Evolutionary conservation across 2,797 vertebrate genomes (phyloP), one percentile per base, ranked within the genome.

Genomic region (Pangasius macronema): DNA sequence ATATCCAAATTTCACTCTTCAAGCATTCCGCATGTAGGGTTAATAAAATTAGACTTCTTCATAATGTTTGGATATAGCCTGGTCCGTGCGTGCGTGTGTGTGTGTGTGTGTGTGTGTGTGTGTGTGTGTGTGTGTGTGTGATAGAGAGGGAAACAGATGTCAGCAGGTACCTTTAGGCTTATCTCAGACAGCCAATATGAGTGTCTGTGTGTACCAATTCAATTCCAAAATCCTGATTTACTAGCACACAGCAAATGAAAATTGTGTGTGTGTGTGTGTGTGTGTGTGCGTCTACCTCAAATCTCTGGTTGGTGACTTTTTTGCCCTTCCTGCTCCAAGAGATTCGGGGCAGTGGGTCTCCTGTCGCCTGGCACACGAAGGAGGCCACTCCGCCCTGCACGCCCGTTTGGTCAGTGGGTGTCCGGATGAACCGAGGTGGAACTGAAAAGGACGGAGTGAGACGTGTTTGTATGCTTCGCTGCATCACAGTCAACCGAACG

Each of bases 221-320:
- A 68, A 51, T 83, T 67, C 46, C 63, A 22, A 16, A 83, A 33
- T 51, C 61, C 57, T 68, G 61, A 83, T 68, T 67, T 68, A 83
- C 10, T 49, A 22, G 27, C 42, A 65, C 42, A 65, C 61, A 49
- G 42, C 39, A 49, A 82, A 65, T 82, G 22, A 82, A 61, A 61
- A 39, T 3, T 80, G 55, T 80, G 20, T 80, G 16, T 53, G 49
- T 75, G 72, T 49, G 68, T 70, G 16, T 72, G 13, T 46, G 9
- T 75, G 5, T 82, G 22, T 63, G 30, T 68, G 27, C 57, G 70
- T 46, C 46, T 80, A 99, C 98, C 98, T 99, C 98, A 96, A 99
- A 99, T 97, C 98, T 97, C 96, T 99, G 98, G 93, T 99, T 99
- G 97, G 97, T 99, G 96, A 99, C 98, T 98, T 99, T 99, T 96